Conservation (phyloP, 2,888 invertebrate species). For the Lasioglossum marginatum region DNA sequence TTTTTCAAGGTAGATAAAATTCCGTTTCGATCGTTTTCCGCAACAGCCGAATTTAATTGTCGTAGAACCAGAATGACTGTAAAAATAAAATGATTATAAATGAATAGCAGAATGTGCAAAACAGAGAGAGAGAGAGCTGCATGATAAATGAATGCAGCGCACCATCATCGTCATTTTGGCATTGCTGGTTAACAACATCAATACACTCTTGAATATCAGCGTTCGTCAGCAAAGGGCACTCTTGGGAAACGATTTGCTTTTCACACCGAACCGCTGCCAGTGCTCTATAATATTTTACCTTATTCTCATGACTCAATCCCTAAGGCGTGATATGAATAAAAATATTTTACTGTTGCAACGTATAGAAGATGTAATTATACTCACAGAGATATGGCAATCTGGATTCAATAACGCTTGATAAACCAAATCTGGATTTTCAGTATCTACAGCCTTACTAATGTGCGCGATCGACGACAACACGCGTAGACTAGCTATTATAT, state of each 20-base stretch:
- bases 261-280: conserved; percentile 85
- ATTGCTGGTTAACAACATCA: conserved; percentile 88
- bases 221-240: conserved; percentile 88
- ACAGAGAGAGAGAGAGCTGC: too few species aligned
- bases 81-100: conserved; percentile 30
- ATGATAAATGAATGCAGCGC: conserved; percentile 29
- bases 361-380: conserved; percentile 30
- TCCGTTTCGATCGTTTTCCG: conserved; percentile 85
- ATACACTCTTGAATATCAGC: conserved; percentile 89
- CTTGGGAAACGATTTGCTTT: conserved; percentile 85
- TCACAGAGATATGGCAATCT: conserved; percentile 83
- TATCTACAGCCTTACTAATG: conserved; percentile 88
- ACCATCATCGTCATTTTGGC: conserved; percentile 86
- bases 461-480: conserved; percentile 87
- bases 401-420: conserved; percentile 86
- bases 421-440: conserved; percentile 86
- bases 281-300: conserved; percentile 86
- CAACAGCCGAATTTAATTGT: conserved; percentile 87
- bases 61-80: conserved; percentile 86
- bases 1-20: conserved; percentile 86
- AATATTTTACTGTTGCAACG: background rate
- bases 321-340: conserved; percentile 71
- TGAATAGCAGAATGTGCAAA: background rate
- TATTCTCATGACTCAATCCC: conserved; percentile 86
- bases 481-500: conserved; percentile 87